Conservation (phyloP, 2,888 invertebrate genomes). For the Xylota segnis region DNA sequence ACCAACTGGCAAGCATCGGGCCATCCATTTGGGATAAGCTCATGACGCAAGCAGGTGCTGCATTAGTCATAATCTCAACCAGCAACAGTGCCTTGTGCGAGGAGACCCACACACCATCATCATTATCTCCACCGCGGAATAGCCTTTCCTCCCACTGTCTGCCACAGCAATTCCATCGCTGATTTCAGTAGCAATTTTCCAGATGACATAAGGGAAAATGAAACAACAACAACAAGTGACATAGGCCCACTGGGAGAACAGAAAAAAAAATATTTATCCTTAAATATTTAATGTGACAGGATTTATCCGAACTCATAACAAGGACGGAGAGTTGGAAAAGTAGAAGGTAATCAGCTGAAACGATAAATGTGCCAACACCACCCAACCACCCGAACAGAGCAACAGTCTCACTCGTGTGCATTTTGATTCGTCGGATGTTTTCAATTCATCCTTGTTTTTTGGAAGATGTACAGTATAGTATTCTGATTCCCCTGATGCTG, state of each 20-base stretch:
- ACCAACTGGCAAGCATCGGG: constrained; percentile 29
- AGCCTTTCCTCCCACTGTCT: neutral
- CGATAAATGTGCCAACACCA: constrained; percentile 67
- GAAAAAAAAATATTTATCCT: constrained; percentile 4
- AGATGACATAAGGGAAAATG: constrained; percentile 54
- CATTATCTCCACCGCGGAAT: constrained; percentile 19
- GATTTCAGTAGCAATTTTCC: constrained; percentile 56
- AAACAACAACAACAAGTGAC: constrained; percentile 15
- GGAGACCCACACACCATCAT: constrained; percentile 18
- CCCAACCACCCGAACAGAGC: constrained; percentile 34
- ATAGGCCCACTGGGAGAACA: constrained; percentile 17
- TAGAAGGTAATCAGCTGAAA: constrained; percentile 64
- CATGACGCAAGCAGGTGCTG: constrained; percentile 15
- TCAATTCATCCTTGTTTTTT: constrained; percentile 8
- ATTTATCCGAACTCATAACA: constrained; percentile 28
- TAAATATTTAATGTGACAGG: constrained; percentile 64
- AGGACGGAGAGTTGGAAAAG: constrained; percentile 21
- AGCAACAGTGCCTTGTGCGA: neutral
- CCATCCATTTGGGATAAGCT: constrained; percentile 29
- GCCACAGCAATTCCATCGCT: constrained; percentile 18
- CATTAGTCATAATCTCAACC: constrained; percentile 43
- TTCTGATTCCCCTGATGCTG: constrained; percentile 53
- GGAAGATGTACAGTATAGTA: constrained; percentile 6
- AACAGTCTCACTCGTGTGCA: constrained; percentile 41
- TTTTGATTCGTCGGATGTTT: constrained; percentile 50